A percentile compares a stretch with the other conserved stretches of the same genome.
Evolutionary conservation across 2,888 invertebrate genomes (phyloP).

Genomic region (Polyommatus icarus): DNA sequence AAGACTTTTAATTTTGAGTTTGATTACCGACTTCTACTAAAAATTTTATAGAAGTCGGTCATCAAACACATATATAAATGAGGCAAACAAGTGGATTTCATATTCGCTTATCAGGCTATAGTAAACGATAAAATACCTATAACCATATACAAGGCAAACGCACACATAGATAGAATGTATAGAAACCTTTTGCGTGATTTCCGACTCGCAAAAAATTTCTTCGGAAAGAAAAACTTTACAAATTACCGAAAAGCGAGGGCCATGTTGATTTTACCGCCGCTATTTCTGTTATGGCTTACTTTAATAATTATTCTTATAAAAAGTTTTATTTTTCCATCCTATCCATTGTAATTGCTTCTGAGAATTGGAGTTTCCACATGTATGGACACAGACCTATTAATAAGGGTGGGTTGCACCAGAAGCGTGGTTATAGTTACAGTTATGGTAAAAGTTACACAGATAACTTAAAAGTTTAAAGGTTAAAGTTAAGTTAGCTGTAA

Average conservation of each 20-base stretch:
- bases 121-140: no score
- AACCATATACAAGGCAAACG: background rate
- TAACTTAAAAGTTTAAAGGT: no score
- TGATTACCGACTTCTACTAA: no score
- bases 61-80: no score
- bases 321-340: background rate
- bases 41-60: no score
- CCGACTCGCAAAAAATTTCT: background rate
- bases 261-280: background rate
- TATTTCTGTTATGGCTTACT: background rate
- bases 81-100: no score
- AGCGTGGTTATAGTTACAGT: no score
- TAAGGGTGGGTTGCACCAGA: no score
- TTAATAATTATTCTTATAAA: constrained; percentile 13
- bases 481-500: no score
- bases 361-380: background rate
- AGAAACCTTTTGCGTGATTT: background rate
- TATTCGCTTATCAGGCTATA: no score
- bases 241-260: background rate
- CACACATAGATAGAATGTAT: background rate
- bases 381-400: background rate
- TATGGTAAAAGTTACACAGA: no score
- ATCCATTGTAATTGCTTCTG: background rate
- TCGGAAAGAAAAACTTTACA: background rate
- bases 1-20: no score